phyloP scores from a whole-genome alignment of 2,888 invertebrate species.

The Ellobium chinense region DNA sequence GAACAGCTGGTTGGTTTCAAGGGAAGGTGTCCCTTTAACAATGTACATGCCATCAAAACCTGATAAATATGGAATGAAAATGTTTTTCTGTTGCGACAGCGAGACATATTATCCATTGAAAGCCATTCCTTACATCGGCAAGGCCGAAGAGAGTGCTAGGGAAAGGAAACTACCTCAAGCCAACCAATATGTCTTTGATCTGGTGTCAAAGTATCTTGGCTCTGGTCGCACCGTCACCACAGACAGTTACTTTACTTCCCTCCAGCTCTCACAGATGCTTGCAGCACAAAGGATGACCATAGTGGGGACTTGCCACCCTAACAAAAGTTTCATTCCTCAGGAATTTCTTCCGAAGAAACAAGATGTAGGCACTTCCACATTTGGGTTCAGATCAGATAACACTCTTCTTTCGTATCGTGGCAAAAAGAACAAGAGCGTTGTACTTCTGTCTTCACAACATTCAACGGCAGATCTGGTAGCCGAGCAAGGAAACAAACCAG shows the following conservation, averaged over 20 bases:
- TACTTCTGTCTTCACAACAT: neutral
- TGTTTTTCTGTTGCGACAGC: neutral
- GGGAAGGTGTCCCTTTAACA: neutral
- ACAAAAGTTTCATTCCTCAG: neutral
- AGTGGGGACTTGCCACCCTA: neutral
- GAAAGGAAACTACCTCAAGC: neutral
- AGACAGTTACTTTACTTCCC: neutral
- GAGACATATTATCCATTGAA: neutral
- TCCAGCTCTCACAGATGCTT: neutral
- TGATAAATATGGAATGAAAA: neutral
- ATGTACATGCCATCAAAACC: neutral
- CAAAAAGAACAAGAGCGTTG: neutral
- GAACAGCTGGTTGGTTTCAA: neutral
- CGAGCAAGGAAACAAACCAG: neutral
- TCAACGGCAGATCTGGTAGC: neutral
- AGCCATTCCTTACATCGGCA: neutral
- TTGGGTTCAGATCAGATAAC: neutral
- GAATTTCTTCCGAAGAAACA: neutral
- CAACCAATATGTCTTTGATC: neutral
- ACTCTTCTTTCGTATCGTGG: neutral
- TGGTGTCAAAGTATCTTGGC: neutral
- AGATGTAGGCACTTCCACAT: neutral
- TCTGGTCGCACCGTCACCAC: neutral
- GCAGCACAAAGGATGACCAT: neutral
- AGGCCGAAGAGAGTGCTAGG: neutral